Conservation (phyloP, 2,113 vertebrate species). For the Catharus minimus region DNA sequence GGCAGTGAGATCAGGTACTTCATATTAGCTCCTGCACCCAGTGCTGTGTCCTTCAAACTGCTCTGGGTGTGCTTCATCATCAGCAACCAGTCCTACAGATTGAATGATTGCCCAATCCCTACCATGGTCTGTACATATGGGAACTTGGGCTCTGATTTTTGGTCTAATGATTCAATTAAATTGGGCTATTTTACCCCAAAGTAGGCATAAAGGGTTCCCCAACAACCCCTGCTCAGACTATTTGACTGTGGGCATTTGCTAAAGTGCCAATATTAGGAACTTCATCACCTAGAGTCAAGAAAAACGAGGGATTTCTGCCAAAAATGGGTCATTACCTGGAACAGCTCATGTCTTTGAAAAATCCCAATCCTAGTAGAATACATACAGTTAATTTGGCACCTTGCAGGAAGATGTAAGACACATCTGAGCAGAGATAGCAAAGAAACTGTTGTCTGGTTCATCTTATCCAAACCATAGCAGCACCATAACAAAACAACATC, state of each 20-base stretch:
- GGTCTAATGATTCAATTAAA: neutral
- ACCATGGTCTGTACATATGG: fast-evolving
- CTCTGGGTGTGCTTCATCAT: neutral
- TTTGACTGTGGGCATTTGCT: neutral
- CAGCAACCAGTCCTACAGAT: neutral
- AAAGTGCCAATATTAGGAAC: fast-evolving
- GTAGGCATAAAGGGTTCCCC: fast-evolving
- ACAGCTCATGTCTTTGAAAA: neutral
- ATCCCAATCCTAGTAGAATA: neutral
- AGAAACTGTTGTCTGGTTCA: neutral
- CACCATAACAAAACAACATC: neutral
- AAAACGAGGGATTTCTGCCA: neutral
- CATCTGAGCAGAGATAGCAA: neutral
- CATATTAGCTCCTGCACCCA: neutral
- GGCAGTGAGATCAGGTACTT: neutral
- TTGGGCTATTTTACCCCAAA: neutral
- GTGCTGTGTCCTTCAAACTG: neutral
- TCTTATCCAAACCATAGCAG: neutral
- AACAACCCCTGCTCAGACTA: fast-evolving
- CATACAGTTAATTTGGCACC: neutral
- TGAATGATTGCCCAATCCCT: neutral
- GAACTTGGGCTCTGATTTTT: neutral
- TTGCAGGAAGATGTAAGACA: neutral
- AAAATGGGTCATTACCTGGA: neutral
- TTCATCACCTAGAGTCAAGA: neutral